phyloP scores from a whole-genome alignment of 2,797 vertebrate genomes.

The Myotis planiceps region DNA sequence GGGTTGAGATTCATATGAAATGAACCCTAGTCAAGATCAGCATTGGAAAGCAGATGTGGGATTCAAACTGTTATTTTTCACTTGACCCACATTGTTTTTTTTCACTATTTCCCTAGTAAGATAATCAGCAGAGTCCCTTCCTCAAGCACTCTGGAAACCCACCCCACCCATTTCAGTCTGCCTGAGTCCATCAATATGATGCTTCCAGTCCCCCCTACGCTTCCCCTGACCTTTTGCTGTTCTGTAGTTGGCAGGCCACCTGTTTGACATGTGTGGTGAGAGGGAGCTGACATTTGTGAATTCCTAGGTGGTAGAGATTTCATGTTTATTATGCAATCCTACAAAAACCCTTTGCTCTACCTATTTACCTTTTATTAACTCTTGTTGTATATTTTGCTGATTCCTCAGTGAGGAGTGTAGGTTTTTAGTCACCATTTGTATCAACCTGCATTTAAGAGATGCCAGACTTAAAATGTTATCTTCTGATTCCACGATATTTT shows the following conservation, averaged over 20 bases:
- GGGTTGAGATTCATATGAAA: neutral
- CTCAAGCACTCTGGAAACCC: neutral
- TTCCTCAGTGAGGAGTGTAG: neutral
- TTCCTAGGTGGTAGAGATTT: neutral
- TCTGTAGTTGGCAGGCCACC: neutral
- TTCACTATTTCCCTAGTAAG: neutral
- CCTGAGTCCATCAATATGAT: neutral
- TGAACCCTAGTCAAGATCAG: neutral
- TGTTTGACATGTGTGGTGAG: neutral
- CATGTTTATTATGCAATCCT: neutral
- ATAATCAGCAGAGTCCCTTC: neutral
- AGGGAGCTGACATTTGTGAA: neutral
- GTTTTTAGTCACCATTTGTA: neutral
- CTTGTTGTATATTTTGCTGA: neutral
- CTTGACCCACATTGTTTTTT: neutral
- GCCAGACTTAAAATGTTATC: neutral
- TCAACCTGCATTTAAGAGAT: neutral
- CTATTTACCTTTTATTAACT: neutral
- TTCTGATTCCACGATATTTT: neutral
- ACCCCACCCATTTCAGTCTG: neutral
- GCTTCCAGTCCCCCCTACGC: rapidly evolving
- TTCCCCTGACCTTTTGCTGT: neutral
- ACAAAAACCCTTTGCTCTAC: neutral
- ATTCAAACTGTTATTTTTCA: neutral
- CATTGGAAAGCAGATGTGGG: neutral